Base-by-base conservation (phyloP, 2,888 invertebrate species). In the Apotomis capreana region DNA sequence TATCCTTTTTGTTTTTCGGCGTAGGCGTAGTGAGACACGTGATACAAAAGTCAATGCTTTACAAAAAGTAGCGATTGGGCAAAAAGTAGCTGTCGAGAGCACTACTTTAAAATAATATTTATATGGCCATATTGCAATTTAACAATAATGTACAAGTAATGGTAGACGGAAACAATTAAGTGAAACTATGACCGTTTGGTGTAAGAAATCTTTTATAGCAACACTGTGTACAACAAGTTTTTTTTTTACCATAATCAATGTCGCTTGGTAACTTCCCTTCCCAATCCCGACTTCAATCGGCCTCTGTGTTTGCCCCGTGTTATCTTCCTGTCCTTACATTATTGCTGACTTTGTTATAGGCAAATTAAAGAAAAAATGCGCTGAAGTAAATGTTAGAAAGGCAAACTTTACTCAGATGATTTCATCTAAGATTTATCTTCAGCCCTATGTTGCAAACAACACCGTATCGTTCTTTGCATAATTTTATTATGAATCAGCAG, bases 401-500 rank as follows among this genome's bases (percentile, higher is more conserved):
- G 49, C 9, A 49, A 10, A 49, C 49, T 4, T 55, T 44, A 44
- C 40, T 26, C 55, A 64, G 64, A 57, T 67, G 67, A 61, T 61
- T 70, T 57, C 70, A 71, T 65, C 40, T 15, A 26, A 55, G 40
- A 60, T 67, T 61, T 67, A 57, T 71, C 61, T n/a, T 44, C 12
- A 40, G 51, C 64, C 64, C 15, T 12, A 46, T 36, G 40, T 70
- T 59, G 61, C 54, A n/a, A 55, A 67, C 61, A 49, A 57, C 49
- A 46, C 55, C 57, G 36, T 63, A 68, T 68, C 40, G 72, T 72
- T 72, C 63, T 54, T 68, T 59, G 63, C 68, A 72, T 72, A 68
- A 63, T 68, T 68, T 68, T 59, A 72, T 72, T 63, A 72, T 72
- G 72, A 72, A 68, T 72, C 68, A 72, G 62, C 62, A 9, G 71